Percentiles rank a stretch among this genome's conserved stretches.
These are phyloP conservation scores for Speoplatyrhinus poulsoni DNA, from an alignment of 2,113 vertebrate species.

Conservation along the genomic window DNA sequence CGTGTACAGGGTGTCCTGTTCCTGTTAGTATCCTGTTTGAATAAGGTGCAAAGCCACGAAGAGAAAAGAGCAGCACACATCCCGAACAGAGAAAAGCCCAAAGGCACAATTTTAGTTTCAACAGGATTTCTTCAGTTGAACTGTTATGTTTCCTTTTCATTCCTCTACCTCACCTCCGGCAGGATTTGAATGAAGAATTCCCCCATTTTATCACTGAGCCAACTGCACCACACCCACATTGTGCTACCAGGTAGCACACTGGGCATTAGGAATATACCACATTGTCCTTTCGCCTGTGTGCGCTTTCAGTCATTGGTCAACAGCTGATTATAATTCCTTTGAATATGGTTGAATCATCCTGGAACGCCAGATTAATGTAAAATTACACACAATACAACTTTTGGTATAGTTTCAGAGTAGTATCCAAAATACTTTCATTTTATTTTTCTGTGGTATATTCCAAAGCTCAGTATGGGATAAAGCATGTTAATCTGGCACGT, in stretches of 20 bases:
- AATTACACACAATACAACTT: not conserved
- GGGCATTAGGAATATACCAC: not conserved
- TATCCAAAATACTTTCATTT: not conserved
- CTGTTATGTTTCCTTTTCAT: constrained; percentile 9
- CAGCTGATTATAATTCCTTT: not conserved
- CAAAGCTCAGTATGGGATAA: not conserved
- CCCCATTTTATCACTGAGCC: constrained; percentile 20
- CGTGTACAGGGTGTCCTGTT: not conserved
- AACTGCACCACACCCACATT: constrained; percentile 30
- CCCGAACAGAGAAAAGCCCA: constrained; percentile 22
- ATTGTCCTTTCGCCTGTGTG: not conserved
- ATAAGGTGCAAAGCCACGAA: not conserved
- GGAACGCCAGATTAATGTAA: too few species aligned
- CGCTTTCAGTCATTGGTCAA: not conserved
- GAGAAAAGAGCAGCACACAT: constrained; percentile 12
- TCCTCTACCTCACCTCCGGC: constrained; percentile 16
- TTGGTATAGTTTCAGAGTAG: not conserved
- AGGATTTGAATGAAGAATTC: constrained; percentile 9
- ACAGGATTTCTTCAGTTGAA: not conserved
- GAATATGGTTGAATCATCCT: not conserved
- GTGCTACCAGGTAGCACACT: not conserved
- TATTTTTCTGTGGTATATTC: not conserved
- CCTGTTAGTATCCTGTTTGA: not conserved
- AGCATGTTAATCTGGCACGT: too few species aligned
- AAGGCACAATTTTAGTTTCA: constrained; percentile 36